Base-by-base conservation (phyloP, 2,888 invertebrate genomes). In the Meta bourneti region DNA sequence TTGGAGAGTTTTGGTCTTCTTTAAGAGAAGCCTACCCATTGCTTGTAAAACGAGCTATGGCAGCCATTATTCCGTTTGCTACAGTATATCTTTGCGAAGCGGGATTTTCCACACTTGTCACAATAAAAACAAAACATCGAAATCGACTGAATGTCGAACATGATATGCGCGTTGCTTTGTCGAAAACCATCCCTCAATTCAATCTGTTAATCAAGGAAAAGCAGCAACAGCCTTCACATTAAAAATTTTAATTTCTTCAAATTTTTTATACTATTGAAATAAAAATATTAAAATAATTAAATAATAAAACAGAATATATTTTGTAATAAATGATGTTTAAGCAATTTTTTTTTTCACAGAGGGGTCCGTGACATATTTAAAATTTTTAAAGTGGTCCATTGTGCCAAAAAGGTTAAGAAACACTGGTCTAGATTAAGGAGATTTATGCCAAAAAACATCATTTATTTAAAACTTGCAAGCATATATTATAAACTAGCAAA, bases 261-360 rank as follows among this genome's bases (percentile, higher is more conserved):
- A 74, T 74, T 84, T 84, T 84, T 84, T 84, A 84, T 85, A 85
- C 85, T 77, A 85, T 85, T 85, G 85, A 75, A 85, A 85, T 85
- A 85, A 85, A 85, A 85, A 85, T 85, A 85, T 85, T 85, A 85
- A 85, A 85, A 85, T 85, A 85, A 85, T 80, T 80, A 80, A 80
- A 80, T 80, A 88, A 80, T 88, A 79, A 88, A 80, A 80, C 88
- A 80, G 80, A 80, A 74, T 88, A 54, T 74, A 80, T 88, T 80
- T 88, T 88, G 88, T 88, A 88, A 80, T 80, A 74, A 80, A 80
- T 88, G 72, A 80, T 80, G 88, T 80, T 88, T 88, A 78, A 71
- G 75, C 72, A 82, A 92, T 89, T 82, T 74, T 92, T 80, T 90
- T 80, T 85, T 75, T 83, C 80, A 80, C 80, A 80, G 80, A 80